A percentile compares a stretch with the other conserved stretches of the same genome.
phyloP scores from a whole-genome alignment of 2,797 vertebrate species.

The Benthosema pterotum region DNA sequence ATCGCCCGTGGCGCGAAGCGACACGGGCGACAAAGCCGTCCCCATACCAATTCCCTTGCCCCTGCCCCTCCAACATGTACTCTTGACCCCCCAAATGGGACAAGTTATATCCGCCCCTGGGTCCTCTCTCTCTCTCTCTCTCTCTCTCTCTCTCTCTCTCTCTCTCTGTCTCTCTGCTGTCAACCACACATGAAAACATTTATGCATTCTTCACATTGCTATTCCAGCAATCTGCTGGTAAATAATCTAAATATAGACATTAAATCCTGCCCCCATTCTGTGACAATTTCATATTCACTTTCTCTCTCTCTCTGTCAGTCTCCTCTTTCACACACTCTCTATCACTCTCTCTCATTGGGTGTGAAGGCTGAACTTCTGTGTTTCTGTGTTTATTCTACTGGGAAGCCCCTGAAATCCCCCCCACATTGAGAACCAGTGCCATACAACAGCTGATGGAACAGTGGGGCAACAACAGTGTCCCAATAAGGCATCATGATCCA shows the following conservation, averaged over 20 bases:
- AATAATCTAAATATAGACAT: not conserved
- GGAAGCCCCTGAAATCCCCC: too few relatives aligned
- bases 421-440: too few relatives aligned
- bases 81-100: too few relatives aligned
- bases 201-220: constrained; percentile 14
- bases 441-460: too few relatives aligned
- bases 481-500: too few relatives aligned
- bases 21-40: too few relatives aligned
- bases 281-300: not conserved
- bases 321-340: not conserved
- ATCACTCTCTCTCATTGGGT: not conserved
- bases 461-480: not conserved
- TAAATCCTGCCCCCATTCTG: not conserved
- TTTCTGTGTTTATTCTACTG: not conserved
- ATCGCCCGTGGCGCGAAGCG: too few relatives aligned
- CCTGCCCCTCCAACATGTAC: too few relatives aligned
- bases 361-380: not conserved
- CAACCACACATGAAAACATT: constrained; percentile 8
- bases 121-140: constrained; percentile 13
- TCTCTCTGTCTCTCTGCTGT: too few relatives aligned
- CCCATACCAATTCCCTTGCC: too few relatives aligned
- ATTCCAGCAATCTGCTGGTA: constrained; percentile 4
- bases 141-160: too few relatives aligned
- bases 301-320: not conserved
- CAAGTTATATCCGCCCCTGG: too few relatives aligned